These are phyloP conservation scores for Synanthedon andrenaeformis DNA, from an alignment of 2,888 invertebrate species.

Conservation along the genomic window DNA sequence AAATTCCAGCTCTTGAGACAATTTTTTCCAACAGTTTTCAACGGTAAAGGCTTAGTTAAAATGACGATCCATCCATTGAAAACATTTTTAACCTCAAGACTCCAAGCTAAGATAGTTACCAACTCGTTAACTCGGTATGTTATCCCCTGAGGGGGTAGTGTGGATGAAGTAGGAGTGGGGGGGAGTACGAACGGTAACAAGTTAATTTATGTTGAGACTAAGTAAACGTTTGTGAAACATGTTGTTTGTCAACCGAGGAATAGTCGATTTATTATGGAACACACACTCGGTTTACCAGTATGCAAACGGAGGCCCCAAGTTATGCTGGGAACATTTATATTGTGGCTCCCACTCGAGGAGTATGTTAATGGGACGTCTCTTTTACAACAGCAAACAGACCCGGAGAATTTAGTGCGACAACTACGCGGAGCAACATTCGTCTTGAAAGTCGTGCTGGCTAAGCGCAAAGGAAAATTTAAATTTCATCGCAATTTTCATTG, in stretches of 20 bases:
- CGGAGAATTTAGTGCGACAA: too few species aligned
- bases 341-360: background rate
- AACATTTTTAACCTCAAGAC: background rate
- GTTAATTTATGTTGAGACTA: conserved; percentile 39
- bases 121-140: background rate
- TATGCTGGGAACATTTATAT: background rate
- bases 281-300: background rate
- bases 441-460: too few species aligned
- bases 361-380: too few species aligned
- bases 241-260: conserved; percentile 14
- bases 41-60: too few species aligned
- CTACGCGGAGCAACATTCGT: too few species aligned
- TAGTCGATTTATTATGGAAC: conserved; percentile 4
- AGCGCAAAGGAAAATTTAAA: too few species aligned
- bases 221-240: conserved; percentile 25
- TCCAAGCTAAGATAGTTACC: conserved; percentile 1
- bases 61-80: too few species aligned
- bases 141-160: background rate
- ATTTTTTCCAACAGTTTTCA: too few species aligned
- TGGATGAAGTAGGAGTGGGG: too few species aligned
- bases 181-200: conserved; percentile 17
- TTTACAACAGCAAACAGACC: too few species aligned
- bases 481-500: too few species aligned
- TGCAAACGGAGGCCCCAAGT: background rate
- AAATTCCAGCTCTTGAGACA: too few species aligned